phyloP scores from a whole-genome alignment of 2,888 invertebrate species.

The Himalopsyche kuldschensis region DNA sequence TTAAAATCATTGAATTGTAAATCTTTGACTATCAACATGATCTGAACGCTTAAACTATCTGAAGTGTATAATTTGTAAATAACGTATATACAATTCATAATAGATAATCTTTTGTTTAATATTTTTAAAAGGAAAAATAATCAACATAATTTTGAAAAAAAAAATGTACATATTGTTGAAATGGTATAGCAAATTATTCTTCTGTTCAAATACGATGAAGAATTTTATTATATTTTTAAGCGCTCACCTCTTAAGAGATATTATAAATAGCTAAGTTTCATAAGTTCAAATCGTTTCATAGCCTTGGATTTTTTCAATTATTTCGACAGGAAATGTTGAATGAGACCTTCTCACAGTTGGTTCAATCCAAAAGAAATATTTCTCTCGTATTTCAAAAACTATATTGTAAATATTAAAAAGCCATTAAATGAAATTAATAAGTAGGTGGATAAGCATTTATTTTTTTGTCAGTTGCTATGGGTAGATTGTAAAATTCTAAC shows the following conservation, averaged over 20 bases:
- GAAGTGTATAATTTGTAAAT: neutral
- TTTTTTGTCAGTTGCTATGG: too few relatives aligned
- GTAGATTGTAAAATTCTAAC: too few relatives aligned
- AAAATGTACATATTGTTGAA: too few relatives aligned
- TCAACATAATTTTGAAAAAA: too few relatives aligned
- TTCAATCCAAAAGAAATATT: neutral
- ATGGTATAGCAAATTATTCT: too few relatives aligned
- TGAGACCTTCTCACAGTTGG: neutral
- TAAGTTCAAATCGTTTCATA: neutral
- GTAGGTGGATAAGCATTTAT: too few relatives aligned
- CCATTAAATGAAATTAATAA: neutral
- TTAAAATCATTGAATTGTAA: slow-evolving; percentile 17
- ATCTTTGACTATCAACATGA: neutral
- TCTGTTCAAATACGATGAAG: too few relatives aligned
- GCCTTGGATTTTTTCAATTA: neutral
- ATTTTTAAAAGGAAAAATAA: too few relatives aligned
- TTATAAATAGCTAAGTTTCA: neutral
- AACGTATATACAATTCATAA: too few relatives aligned
- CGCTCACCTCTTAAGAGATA: neutral
- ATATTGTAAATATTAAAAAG: neutral
- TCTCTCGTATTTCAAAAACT: neutral
- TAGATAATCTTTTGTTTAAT: too few relatives aligned
- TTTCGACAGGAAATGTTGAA: neutral
- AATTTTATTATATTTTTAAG: neutral
- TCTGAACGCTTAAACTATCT: neutral